Conservation (phyloP, 2,113 vertebrate genomes). For the Ciconia boyciana region DNA sequence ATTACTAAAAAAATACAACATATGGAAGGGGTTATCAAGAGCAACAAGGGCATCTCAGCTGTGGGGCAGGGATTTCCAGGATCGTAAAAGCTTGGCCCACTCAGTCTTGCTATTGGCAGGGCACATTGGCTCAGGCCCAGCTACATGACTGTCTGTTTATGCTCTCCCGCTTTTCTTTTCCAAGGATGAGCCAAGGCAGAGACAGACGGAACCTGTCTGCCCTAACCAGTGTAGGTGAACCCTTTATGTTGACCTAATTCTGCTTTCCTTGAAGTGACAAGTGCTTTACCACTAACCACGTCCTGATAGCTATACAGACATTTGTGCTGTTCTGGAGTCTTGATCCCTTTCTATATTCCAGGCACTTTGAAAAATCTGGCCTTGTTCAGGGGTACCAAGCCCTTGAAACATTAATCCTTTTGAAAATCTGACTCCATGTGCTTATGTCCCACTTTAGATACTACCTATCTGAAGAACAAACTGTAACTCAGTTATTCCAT, state of each 20-base stretch:
- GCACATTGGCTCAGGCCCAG: not conserved
- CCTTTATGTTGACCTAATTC: slow-evolving; percentile 7
- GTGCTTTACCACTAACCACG: not conserved
- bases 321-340: not conserved
- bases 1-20: not conserved
- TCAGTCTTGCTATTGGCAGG: not conserved
- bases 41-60: not conserved
- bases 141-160: not conserved
- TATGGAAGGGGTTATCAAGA: not conserved
- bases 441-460: not conserved
- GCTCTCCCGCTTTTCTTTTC: not conserved
- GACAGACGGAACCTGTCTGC: not conserved
- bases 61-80: not conserved
- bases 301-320: not conserved
- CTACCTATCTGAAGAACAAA: not conserved
- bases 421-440: not conserved
- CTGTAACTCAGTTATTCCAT: not conserved
- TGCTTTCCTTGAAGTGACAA: not conserved
- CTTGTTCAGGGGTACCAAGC: not conserved
- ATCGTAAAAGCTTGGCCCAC: not conserved
- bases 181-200: not conserved
- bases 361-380: not conserved
- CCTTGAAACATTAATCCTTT: not conserved
- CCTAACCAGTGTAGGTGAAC: not conserved
- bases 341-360: not conserved